These are phyloP conservation scores for Theristicus caerulescens DNA, from an alignment of 2,113 vertebrate species.

Conservation along the genomic window DNA sequence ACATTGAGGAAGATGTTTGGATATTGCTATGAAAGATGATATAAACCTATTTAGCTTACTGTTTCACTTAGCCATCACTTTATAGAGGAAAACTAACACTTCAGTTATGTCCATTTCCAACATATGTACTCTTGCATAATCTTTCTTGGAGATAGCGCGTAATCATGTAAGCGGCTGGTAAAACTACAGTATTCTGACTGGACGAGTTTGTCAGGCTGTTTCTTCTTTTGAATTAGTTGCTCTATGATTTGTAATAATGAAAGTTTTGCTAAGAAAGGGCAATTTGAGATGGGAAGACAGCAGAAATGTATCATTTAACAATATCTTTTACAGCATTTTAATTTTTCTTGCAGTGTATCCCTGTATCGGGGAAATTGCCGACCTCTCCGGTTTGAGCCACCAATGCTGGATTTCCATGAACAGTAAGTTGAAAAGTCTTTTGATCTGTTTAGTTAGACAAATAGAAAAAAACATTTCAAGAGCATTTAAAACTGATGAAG, in stretches of 20 bases:
- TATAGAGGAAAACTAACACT: not conserved
- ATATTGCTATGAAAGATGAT: not conserved
- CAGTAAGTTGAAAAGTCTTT: slow-evolving; percentile 83
- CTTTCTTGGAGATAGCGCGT: not conserved
- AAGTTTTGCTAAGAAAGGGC: not conserved
- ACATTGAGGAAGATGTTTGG: not conserved
- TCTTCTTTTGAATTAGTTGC: not conserved
- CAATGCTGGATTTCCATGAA: slow-evolving; percentile 98
- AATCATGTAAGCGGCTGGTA: not conserved
- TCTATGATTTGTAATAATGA: not conserved
- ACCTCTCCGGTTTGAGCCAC: slow-evolving; percentile 96
- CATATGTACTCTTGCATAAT: not conserved
- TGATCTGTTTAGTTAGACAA: not conserved
- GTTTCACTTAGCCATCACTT: not conserved
- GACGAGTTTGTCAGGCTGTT: slow-evolving; percentile 62
- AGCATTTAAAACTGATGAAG: not conserved
- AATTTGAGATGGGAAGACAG: not conserved
- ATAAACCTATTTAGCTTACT: not conserved
- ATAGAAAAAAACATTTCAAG: not conserved
- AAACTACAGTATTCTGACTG: not conserved
- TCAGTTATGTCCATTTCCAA: not conserved
- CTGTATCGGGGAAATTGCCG: slow-evolving; percentile 92
- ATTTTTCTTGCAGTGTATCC: slow-evolving; percentile 83
- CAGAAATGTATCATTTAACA: not conserved
- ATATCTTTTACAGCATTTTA: slow-evolving; percentile 11